These are phyloP conservation scores for Drosophila diplacantha DNA, from an alignment of 2,888 invertebrate genomes.

Conservation along the genomic window DNA sequence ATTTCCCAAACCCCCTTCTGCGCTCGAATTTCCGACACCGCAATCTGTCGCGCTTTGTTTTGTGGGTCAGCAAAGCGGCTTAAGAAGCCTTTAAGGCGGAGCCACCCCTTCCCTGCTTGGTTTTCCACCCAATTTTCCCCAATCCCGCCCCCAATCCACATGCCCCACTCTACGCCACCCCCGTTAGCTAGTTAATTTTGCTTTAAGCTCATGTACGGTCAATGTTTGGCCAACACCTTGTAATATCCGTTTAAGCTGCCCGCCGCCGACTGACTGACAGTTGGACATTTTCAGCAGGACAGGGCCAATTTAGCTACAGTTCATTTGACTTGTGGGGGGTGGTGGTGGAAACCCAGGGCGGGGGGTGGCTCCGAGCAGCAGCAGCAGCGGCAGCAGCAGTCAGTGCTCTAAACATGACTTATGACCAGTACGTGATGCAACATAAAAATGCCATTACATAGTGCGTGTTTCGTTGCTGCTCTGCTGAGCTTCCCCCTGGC, in stretches of 20 bases:
- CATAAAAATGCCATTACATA: slow-evolving; percentile 75
- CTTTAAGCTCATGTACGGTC: slow-evolving; percentile 75
- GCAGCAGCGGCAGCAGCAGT: slow-evolving; percentile 62
- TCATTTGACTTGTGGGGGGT: slow-evolving; percentile 61
- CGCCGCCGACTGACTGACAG: slow-evolving; percentile 58
- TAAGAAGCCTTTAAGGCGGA: slow-evolving; percentile 13
- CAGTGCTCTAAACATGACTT: slow-evolving; percentile 76
- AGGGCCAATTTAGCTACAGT: slow-evolving; percentile 65
- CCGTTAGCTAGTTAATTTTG: slow-evolving; percentile 62
- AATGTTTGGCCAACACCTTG: slow-evolving; percentile 75
- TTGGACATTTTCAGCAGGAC: slow-evolving; percentile 46
- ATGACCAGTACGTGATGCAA: slow-evolving; percentile 77
- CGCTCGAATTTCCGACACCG: not conserved
- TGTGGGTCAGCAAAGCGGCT: slow-evolving; percentile 34
- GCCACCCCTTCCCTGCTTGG: not conserved
- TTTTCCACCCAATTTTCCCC: not conserved
- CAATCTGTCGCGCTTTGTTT: slow-evolving; percentile 20
- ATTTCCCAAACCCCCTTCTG: not conserved
- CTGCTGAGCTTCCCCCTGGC: slow-evolving; percentile 17
- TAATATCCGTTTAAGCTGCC: slow-evolving; percentile 72
- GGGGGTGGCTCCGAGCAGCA: not conserved
- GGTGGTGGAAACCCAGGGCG: not conserved
- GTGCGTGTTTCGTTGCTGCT: slow-evolving; percentile 55
- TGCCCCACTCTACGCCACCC: not conserved
- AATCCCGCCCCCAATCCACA: slow-evolving; percentile 18